Percentiles rank a stretch among this genome's conserved stretches.
Evolutionary conservation across 2,113 vertebrate genomes (phyloP).

Genomic region (Columba livia): DNA sequence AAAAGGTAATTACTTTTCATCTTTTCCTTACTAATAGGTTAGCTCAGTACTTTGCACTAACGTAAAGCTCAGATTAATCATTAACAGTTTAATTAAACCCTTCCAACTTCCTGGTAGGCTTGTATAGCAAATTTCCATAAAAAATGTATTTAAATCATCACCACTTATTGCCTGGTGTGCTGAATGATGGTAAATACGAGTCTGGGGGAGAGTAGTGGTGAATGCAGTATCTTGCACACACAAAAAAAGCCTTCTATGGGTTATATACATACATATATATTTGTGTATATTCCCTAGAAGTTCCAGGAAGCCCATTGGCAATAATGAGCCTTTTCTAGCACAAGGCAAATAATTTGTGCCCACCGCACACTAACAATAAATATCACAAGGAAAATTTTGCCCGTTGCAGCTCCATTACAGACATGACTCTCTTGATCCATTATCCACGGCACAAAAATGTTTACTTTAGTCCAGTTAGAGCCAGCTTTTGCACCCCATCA

Average conservation of each 20-base stretch:
- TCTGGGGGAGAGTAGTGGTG: not conserved
- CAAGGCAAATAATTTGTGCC: not conserved
- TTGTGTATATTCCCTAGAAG: not conserved
- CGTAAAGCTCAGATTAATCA: not conserved
- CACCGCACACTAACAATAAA: not conserved
- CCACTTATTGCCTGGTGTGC: not conserved
- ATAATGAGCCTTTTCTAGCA: not conserved
- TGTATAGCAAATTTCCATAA: not conserved
- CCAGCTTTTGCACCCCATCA: not conserved
- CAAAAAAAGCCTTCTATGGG: not conserved
- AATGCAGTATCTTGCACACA: not conserved
- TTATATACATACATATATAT: not conserved
- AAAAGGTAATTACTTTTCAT: not conserved
- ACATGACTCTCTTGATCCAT: not conserved
- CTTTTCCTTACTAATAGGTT: not conserved
- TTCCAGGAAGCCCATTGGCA: not conserved
- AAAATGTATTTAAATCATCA: not conserved
- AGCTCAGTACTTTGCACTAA: conserved; percentile 27
- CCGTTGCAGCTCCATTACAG: not conserved
- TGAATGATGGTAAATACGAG: not conserved
- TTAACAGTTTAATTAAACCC: conserved; percentile 15
- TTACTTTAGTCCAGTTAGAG: not conserved
- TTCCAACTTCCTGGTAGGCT: not conserved
- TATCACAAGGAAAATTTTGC: not conserved
- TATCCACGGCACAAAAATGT: not conserved